Evolutionary conservation across 2,113 vertebrate genomes (phyloP).

Genomic region (Myrmecobius fasciatus): DNA sequence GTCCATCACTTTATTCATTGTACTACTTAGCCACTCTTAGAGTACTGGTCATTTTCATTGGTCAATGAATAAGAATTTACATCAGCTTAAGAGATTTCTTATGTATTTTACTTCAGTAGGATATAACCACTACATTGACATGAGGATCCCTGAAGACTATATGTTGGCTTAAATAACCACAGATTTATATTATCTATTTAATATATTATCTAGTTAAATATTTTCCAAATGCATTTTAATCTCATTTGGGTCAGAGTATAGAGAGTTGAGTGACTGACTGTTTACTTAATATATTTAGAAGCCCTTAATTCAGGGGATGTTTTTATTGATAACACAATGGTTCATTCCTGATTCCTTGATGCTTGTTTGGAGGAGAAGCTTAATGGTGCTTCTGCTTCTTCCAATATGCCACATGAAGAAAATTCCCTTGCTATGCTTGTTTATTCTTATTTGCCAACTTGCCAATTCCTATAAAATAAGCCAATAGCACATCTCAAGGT

Average conservation of each 20-base stretch:
- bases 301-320: not conserved
- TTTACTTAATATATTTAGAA: not conserved
- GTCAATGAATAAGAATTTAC: not conserved
- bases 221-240: not conserved
- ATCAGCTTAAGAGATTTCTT: not conserved
- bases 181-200: not conserved
- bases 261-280: not conserved
- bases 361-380: constrained; percentile 17
- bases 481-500: not conserved
- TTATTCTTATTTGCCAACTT: constrained; percentile 9
- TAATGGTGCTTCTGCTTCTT: not conserved
- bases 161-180: not conserved
- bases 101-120: not conserved
- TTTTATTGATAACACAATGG: not conserved
- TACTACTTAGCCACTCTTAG: not conserved
- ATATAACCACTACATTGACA: not conserved
- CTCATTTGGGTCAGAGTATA: not conserved
- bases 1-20: not conserved
- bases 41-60: not conserved
- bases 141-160: not conserved
- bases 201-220: not conserved
- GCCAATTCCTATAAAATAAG: not conserved
- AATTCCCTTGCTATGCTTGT: not conserved
- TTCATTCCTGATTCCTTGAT: not conserved
- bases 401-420: not conserved